Evolutionary conservation across 2,113 vertebrate genomes (phyloP), one percentile per base, ranked within the genome.

Genomic region (Danio rerio): DNA sequence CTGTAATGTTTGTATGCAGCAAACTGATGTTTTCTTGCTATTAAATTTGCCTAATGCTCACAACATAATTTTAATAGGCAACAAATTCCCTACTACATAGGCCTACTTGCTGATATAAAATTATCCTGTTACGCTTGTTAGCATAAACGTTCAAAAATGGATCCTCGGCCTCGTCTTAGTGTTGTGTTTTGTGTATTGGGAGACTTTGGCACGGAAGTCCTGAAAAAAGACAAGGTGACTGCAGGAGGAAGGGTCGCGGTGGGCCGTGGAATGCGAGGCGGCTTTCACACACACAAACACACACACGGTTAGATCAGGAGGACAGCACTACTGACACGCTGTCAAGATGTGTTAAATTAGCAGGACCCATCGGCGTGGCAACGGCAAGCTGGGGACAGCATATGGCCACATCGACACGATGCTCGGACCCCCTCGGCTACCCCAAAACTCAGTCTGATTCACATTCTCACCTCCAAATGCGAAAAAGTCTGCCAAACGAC

Each of bases 281-380:
- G 80, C 85, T 90, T 80, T 52, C 86, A 84, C 75, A 78, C 87
- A 61, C 77, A 76, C 80, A 61, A 84, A 82, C 84, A 91, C 85
- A 85, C 56, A 87, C 87, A 86, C 87, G 10, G 49, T 80, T 84
- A 89, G 87, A 91, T 86, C 87, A 88, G 88, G 90, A 91, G 92
- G 90, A 91, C 88, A 84, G 91, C 92, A 93, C 90, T 93, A 92
- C 90, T 94, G 93, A 94, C 94, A 94, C 92, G 81, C 92, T 95
- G 94, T 95, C 94, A 95, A 92, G 92, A 95, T 90, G 93, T 94
- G 94, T 94, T 94, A 95, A 91, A 91, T 93, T 92, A 88, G 87
- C 81, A 71, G 91, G 87, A 89, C 86, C 90, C 91, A 91, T 83
- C 88, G 92, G 88, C 12, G 87, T 93, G 93, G 92, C 89, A 93